Base-by-base conservation (phyloP, 2,888 invertebrate genomes). In the Mesorhabditis spiculigera region DNA sequence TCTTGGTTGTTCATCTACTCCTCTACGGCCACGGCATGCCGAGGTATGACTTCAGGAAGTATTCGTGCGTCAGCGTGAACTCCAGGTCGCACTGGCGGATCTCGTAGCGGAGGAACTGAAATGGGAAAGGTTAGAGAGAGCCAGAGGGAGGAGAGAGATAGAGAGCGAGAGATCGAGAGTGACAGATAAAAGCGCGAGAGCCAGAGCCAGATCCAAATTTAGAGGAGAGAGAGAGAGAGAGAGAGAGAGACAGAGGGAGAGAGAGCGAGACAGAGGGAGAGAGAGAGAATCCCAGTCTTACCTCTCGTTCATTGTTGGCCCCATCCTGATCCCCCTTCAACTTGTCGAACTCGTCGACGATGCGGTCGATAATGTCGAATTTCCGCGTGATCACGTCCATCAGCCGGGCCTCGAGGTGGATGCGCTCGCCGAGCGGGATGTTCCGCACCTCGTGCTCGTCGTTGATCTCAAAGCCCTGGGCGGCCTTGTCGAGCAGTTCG, bases 401-500 rank as follows among this genome's bases (percentile, higher is more conserved):
- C 65, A 83, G 78, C 6, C 76, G 74, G 28, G 73, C 75, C 70
- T 83, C 83, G 43, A 83, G 73, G 5, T 75, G 72, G 50, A 80
- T 73, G 5, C 83, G 80, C 66, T 83, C 80, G 1, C 80, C 82
- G 28, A 72, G 41, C 8, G 75, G 77, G 41, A 83, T 74, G 45
- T 72, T 73, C 68, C 72, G 68, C 62, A 76, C 80, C 74, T 70
- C 72, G 70, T 83, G 83, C 68, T 82, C 82, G 66, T 83, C 82
- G 74, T 75, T 76, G 73, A 83, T 81, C 70, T 83, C 82, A 65
- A 83, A 74, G 42, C 79, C 82, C 68, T 83, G 81, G 45, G 75
- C 76, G 13, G 79, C 78, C 72, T 83, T 83, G 73, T 83, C 83
- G 62, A 83, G 74, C 44, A 83, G 71, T 68, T 83, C 82, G 58